Percentiles rank a stretch among this genome's conserved stretches.
Conservation (phyloP, 2,113 vertebrate genomes). For the Xiphophorus hellerii region DNA sequence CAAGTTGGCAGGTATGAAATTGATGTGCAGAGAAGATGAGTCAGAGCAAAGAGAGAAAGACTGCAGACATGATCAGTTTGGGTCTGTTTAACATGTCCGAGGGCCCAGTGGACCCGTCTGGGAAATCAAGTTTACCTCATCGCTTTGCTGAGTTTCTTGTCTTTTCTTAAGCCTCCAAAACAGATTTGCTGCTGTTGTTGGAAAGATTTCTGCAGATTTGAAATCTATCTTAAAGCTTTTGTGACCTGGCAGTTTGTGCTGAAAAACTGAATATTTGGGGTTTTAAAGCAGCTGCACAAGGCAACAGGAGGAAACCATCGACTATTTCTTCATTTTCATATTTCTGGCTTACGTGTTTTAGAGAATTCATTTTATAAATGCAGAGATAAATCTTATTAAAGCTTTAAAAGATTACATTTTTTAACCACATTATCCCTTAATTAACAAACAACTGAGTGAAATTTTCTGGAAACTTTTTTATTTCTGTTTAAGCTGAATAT, state of each 20-base stretch:
- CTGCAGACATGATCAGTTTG: conserved; percentile 39
- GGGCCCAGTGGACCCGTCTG: conserved; percentile 52
- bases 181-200: conserved; percentile 17
- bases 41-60: conserved; percentile 18
- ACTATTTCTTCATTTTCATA: background rate
- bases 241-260: background rate
- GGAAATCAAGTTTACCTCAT: conserved; percentile 50
- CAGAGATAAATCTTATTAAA: too few relatives aligned
- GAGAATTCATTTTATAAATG: background rate
- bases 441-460: background rate
- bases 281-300: background rate
- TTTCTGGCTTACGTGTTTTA: background rate
- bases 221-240: conserved; percentile 39
- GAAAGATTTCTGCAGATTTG: conserved; percentile 31
- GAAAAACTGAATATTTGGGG: background rate
- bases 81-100: conserved; percentile 62
- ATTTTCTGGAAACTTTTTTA: too few relatives aligned
- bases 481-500: too few relatives aligned
- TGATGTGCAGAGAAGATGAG: conserved; percentile 48
- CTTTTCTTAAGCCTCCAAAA: conserved; percentile 38
- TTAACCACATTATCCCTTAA: background rate
- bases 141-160: conserved; percentile 44
- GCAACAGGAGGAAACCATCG: background rate
- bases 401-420: too few relatives aligned
- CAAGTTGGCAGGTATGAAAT: conserved; percentile 57